Conservation (phyloP, 64 coral and sea anemone species). For the Montipora cactus region DNA sequence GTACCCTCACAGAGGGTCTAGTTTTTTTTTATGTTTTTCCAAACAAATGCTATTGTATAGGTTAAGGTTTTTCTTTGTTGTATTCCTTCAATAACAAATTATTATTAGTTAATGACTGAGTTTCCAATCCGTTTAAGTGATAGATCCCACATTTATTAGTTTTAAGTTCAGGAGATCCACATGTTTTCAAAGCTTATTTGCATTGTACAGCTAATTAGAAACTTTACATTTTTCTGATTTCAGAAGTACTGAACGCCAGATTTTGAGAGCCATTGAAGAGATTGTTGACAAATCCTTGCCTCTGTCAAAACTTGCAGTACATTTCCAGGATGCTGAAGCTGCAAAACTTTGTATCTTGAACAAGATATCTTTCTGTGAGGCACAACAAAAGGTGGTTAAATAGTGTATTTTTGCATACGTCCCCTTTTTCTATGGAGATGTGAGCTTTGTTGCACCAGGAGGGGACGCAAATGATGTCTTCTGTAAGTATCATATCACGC, state of each 20-base stretch:
- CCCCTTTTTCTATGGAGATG: not conserved
- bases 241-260: conserved; percentile 15
- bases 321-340: conserved; percentile 13
- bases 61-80: too few species aligned
- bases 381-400: not conserved
- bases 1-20: too few species aligned
- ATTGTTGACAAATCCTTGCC: conserved; percentile 38
- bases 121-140: too few species aligned
- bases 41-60: too few species aligned
- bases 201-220: not conserved
- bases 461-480: too few species aligned
- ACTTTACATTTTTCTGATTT: not conserved
- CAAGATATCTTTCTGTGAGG: conserved; percentile 33
- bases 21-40: not conserved
- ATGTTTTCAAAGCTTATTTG: not conserved
- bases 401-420: not conserved
- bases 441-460: not conserved
- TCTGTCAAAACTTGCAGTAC: not conserved
- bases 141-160: too few species aligned
- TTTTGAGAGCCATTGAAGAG: not conserved
- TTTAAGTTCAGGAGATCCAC: not conserved
- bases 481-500: too few species aligned
- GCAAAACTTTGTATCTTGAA: conserved; percentile 24
- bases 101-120: too few species aligned
- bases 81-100: too few species aligned